phyloP scores from a whole-genome alignment of 2,888 invertebrate genomes.

The Cephus spinipes region DNA sequence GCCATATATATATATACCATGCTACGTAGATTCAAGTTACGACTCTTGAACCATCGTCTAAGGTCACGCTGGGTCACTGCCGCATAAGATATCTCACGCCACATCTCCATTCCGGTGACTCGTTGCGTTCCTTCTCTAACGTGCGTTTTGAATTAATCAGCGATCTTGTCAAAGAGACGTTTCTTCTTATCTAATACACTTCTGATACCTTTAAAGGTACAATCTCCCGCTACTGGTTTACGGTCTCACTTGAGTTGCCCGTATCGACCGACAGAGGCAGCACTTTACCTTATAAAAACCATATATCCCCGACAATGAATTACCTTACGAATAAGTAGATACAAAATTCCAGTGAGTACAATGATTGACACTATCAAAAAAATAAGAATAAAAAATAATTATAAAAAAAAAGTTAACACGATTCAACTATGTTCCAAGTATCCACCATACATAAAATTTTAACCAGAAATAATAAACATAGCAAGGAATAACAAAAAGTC shows the following conservation, averaged over 20 bases:
- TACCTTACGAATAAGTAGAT: background rate
- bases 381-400: too few relatives aligned
- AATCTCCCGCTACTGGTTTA: background rate
- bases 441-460: background rate
- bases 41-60: conserved; percentile 34
- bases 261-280: background rate
- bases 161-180: background rate
- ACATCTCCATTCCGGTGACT: conserved; percentile 30
- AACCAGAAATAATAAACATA: background rate
- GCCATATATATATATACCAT: background rate
- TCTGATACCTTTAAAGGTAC: background rate
- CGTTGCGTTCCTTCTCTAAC: conserved; percentile 1
- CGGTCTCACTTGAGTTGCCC: background rate
- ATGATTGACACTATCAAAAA: background rate
- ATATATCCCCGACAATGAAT: background rate
- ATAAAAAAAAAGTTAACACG: too few relatives aligned
- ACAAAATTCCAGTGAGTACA: background rate
- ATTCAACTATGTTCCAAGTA: too few relatives aligned
- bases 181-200: conserved; percentile 2
- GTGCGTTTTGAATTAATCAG: background rate
- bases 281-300: background rate
- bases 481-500: background rate
- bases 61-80: conserved; percentile 42
- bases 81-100: conserved; percentile 32
- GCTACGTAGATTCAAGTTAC: conserved; percentile 1